These are phyloP conservation scores for Oncopodura yosiiana DNA, from an alignment of 1,140 invertebrate genomes.

Conservation along the genomic window DNA sequence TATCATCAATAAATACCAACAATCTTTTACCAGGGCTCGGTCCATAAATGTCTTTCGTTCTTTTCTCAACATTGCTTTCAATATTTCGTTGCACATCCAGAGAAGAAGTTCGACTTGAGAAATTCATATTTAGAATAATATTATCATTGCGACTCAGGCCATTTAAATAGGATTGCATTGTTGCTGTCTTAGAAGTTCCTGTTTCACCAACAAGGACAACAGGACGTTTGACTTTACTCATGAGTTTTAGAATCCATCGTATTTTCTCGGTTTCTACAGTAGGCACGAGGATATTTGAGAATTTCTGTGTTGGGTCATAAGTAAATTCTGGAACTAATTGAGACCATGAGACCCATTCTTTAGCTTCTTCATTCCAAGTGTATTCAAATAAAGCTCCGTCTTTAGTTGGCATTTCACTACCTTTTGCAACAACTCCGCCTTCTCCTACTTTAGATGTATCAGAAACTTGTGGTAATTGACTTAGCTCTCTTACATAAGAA, in stretches of 20 bases:
- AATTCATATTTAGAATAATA: constrained; percentile 67
- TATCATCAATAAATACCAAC: constrained; percentile 81
- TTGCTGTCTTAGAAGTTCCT: constrained; percentile 82
- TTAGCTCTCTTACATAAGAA: constrained; percentile 62
- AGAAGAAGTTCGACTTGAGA: constrained; percentile 78
- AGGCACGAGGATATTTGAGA: constrained; percentile 75
- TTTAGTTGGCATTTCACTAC: constrained; percentile 57
- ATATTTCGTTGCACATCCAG: constrained; percentile 76
- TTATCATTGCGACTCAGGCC: constrained; percentile 16
- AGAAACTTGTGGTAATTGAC: constrained; percentile 54
- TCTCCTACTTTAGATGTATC: constrained; percentile 53
- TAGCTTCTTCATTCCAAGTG: constrained; percentile 56
- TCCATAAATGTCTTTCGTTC: constrained; percentile 78
- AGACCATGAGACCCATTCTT: constrained; percentile 75
- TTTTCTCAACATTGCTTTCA: constrained; percentile 74
- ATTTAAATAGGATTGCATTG: constrained; percentile 49
- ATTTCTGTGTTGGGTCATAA: constrained; percentile 58
- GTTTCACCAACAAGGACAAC: constrained; percentile 77
- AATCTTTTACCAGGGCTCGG: constrained; percentile 76
- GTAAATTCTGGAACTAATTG: constrained; percentile 62
- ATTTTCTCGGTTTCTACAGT: constrained; percentile 73
- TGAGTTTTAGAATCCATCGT: constrained; percentile 64
- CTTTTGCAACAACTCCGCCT: not conserved
- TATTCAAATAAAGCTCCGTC: constrained; percentile 69
- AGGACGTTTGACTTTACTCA: constrained; percentile 66